A percentile compares a stretch with the other conserved stretches of the same genome.
These are phyloP conservation scores for Sepioteuthis lessoniana DNA, from an alignment of 2,888 invertebrate genomes.

Conservation along the genomic window DNA sequence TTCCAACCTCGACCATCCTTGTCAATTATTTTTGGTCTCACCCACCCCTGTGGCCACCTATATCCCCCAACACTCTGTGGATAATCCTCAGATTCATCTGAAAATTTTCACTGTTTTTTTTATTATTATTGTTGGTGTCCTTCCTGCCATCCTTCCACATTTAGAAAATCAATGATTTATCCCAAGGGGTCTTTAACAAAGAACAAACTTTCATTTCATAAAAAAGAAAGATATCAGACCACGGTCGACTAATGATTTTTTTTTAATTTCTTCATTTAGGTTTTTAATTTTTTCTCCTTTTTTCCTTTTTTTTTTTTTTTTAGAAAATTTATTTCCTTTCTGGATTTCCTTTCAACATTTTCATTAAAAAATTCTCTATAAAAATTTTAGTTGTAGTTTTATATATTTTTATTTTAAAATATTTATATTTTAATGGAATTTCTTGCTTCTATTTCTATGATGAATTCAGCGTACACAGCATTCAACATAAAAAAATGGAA, in stretches of 20 bases:
- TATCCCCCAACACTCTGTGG: neutral
- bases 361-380: neutral
- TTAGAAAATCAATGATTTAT: neutral
- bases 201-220: neutral
- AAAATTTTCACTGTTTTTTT: neutral
- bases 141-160: neutral
- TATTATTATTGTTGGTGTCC: neutral
- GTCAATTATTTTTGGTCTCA: constrained; percentile 4
- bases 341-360: neutral
- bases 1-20: neutral
- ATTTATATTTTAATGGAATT: neutral
- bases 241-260: neutral
- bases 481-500: neutral
- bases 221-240: neutral
- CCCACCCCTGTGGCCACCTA: neutral
- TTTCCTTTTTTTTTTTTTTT: neutral
- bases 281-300: neutral
- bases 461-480: neutral
- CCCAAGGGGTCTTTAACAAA: constrained; percentile 2
- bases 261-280: neutral
- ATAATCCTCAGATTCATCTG: constrained; percentile 13
- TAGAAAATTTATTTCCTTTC: neutral
- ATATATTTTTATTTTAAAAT: neutral
- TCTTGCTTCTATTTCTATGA: neutral
- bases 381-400: neutral